phyloP scores from a whole-genome alignment of 2,113 vertebrate species.

The Parus major region DNA sequence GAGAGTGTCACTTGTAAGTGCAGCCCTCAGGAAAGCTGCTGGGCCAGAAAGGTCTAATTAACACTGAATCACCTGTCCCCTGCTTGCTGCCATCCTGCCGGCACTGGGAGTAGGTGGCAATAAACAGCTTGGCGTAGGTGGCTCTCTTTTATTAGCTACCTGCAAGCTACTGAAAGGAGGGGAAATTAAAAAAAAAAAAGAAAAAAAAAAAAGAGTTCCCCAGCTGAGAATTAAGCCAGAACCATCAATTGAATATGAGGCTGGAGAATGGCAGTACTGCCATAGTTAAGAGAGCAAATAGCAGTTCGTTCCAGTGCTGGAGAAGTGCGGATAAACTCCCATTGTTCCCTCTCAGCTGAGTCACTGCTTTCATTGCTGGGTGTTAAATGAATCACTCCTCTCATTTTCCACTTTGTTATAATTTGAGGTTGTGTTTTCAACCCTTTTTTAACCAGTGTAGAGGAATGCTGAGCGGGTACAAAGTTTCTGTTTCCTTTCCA shows the following conservation, averaged over 20 bases:
- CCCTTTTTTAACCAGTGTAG: not conserved
- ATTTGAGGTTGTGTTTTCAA: not conserved
- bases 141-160: conserved; percentile 2
- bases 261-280: not conserved
- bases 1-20: not conserved
- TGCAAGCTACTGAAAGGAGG: not conserved
- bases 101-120: not conserved
- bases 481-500: not conserved
- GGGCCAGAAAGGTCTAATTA: conserved; percentile 21
- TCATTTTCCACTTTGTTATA: not conserved
- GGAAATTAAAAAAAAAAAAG: too few relatives aligned
- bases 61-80: not conserved
- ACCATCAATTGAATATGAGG: not conserved
- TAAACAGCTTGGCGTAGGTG: not conserved
- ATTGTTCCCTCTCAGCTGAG: not conserved
- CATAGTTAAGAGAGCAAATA: not conserved
- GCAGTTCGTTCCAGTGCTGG: not conserved
- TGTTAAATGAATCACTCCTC: conserved; percentile 14
- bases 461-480: not conserved
- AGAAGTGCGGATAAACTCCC: not conserved
- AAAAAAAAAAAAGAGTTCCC: not conserved
- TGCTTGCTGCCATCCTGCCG: accelerated
- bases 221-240: conserved; percentile 17
- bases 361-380: not conserved
- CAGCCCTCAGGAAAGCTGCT: not conserved